Base-by-base conservation (phyloP, 2,888 invertebrate genomes). In the Agrochola circellaris region DNA sequence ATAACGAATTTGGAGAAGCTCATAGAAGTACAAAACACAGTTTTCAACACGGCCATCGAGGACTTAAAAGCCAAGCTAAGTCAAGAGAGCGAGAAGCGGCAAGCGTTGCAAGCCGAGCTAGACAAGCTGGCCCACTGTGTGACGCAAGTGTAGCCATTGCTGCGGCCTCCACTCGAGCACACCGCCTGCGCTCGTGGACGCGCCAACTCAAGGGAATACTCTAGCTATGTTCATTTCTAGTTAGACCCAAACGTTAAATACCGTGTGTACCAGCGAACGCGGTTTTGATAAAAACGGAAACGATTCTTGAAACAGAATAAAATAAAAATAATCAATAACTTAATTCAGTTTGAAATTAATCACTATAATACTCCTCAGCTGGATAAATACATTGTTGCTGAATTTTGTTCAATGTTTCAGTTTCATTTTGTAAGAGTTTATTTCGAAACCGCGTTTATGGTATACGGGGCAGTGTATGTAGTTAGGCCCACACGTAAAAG, bases 91-190 rank as follows among this genome's bases (percentile, higher is more conserved):
- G 98, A 98, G 82, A 97, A 97, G 91, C 97, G 98, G 60, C 96
- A 97, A 87, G 94, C 97, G 78, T 92, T 98, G 83, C 98, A 98
- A 87, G 95, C 96, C 64, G 97, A 98, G 92, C 93, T 98, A 75
- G 98, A 98, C 86, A 98, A 98, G 93, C 96, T 98, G 80, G 97
- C 97, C 84, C 97, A 97, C 88, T 97, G 97, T 90, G 97, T 98
- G 90, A 98, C 98, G 91, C 98, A 98, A 94, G 98, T 98, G 93
- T 98, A 97, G 94, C 94, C 69, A 30, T 0, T 88, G 81, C 61
- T 76, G 88, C 87, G 86, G 84, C 84, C 81, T 60, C 81, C 76
- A 87, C 75, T 79, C 77, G 61, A 70, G 78, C 81, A 23, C 78
- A 13, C 0, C 51, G 78, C 20, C 72, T 62, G 54, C 65, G 74